Evolutionary conservation across 64 coral and sea anemone species (phyloP).

Genomic region (Stichodactyla mertensii): DNA sequence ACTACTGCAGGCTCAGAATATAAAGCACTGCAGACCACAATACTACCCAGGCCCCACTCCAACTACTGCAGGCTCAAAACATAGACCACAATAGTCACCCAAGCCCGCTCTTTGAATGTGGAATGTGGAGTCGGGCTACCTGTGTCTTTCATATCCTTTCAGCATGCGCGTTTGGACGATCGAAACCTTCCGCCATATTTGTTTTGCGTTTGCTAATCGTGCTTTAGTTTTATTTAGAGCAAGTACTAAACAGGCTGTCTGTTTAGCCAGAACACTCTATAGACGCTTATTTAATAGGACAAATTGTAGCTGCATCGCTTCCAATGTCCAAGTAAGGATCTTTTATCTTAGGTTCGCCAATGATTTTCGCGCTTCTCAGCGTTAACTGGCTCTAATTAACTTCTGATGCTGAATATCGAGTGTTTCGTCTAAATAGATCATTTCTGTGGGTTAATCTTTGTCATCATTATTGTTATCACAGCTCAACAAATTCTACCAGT

Average conservation of each 20-base stretch:
- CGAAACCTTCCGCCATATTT: slow-evolving; percentile 49
- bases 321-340: slow-evolving; percentile 78
- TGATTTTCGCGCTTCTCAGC: slow-evolving; percentile 10
- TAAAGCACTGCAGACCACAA: no score
- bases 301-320: slow-evolving; percentile 4
- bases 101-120: no score
- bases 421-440: background rate
- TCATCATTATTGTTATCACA: slow-evolving; percentile 3
- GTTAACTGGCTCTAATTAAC: background rate
- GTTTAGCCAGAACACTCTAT: background rate
- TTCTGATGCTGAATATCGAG: background rate
- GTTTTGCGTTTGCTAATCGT: background rate
- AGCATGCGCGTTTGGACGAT: background rate
- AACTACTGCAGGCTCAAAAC: no score
- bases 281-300: slow-evolving; percentile 13
- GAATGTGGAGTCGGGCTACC: background rate
- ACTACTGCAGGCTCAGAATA: no score
- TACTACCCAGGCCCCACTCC: no score
- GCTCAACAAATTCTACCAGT: slow-evolving; percentile 46
- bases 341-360: background rate
- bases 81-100: no score
- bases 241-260: background rate
- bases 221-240: background rate
- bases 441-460: background rate
- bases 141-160: background rate